Evolutionary conservation across 2,797 vertebrate genomes (phyloP).

Genomic region (Lithobates sylvaticus): DNA sequence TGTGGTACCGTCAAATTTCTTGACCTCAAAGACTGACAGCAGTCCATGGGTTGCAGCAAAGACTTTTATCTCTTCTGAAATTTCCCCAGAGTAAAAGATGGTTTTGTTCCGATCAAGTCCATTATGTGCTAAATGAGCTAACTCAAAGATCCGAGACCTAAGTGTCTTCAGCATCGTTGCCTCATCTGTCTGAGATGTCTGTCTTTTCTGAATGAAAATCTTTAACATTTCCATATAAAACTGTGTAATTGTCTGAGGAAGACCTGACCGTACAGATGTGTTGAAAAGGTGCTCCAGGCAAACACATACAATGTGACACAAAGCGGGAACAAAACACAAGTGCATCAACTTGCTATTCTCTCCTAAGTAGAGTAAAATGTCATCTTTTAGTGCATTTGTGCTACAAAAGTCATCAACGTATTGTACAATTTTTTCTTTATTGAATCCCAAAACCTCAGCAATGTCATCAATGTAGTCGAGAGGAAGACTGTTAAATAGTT

Average conservation of each 20-base stretch:
- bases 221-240: conserved; percentile 84
- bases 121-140: conserved; percentile 81
- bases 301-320: conserved; percentile 86
- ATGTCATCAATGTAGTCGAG: conserved; percentile 70
- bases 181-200: neutral
- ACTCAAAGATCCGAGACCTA: conserved; percentile 71
- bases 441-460: conserved; percentile 84
- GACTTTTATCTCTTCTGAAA: conserved; percentile 71
- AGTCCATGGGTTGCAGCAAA: conserved; percentile 79
- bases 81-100: conserved; percentile 79
- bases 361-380: conserved; percentile 76
- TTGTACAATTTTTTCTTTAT: conserved; percentile 76
- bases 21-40: conserved; percentile 78
- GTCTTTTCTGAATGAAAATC: conserved; percentile 74
- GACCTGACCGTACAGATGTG: conserved; percentile 48
- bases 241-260: conserved; percentile 85
- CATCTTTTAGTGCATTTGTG: conserved; percentile 58
- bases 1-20: conserved; percentile 64
- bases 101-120: conserved; percentile 80
- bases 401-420: conserved; percentile 81
- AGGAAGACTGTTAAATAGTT: conserved; percentile 75
- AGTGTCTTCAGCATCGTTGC: conserved; percentile 60
- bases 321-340: conserved; percentile 84
- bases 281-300: conserved; percentile 81
- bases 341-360: conserved; percentile 76